Evolutionary conservation across 2,113 vertebrate species (phyloP).

Genomic region (Pogonocichla stellata): DNA sequence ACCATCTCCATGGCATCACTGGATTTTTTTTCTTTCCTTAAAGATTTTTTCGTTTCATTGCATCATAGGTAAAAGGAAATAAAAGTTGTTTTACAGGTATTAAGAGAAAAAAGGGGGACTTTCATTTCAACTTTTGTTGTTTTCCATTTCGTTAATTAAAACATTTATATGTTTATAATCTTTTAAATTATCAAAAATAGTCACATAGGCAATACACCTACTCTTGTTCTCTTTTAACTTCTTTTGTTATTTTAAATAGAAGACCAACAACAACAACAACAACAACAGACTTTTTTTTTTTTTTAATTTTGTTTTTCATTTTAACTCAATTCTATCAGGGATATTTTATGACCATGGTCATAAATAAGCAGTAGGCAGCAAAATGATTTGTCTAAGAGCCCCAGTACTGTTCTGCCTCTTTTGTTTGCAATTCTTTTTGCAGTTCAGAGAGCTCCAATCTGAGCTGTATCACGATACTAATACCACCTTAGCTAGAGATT

Average conservation of each 20-base stretch:
- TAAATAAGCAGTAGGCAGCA: neutral
- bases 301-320: neutral
- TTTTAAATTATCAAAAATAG: neutral
- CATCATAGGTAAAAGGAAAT: neutral
- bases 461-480: neutral
- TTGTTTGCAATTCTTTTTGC: neutral
- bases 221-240: neutral
- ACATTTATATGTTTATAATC: rapidly evolving
- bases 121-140: neutral
- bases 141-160: neutral
- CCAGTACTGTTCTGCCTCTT: neutral
- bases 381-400: neutral
- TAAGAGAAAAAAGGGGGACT: neutral
- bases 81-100: neutral
- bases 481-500: neutral
- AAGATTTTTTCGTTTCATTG: neutral
- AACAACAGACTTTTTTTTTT: rapidly evolving
- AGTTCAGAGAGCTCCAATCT: neutral
- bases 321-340: neutral
- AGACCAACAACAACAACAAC: neutral
- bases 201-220: neutral
- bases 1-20: neutral
- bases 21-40: neutral
- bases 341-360: neutral
- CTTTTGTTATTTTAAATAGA: neutral